Evolutionary conservation across 2,113 vertebrate species (phyloP), one percentile per base, ranked within the genome.

Genomic region (Lipophrys pholis): DNA sequence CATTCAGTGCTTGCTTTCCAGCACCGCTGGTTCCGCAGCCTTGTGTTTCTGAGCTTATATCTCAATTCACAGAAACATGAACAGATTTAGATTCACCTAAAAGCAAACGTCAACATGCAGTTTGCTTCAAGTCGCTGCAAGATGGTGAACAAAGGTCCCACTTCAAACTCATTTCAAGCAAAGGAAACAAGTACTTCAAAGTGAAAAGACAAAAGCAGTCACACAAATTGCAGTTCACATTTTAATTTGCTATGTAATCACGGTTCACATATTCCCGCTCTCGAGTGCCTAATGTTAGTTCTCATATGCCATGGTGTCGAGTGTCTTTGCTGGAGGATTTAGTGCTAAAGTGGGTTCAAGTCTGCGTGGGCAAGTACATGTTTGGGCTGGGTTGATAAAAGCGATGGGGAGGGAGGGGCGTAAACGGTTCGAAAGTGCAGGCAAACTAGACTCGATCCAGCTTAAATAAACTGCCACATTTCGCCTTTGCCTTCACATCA

Each of bases 291-390:
- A 66, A 81, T 82, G 64, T 62, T 56, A 41, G 55, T 80, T 81
- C 75, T 84, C 59, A 77, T 77, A 59, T 65, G 35, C 21, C 14
- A 16, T 79, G 68, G 73, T 77, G 71, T 76, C 68, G 67, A 83
- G 74, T 70, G 85, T 91, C 80, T 90, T 90, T 89, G 83, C 87
- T 84, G 80, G 72, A 80, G 89, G 84, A 87, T 90, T 91, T 90
- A 75, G 81, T 86, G 80, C 72, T 84, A 66, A 90, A 87, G 82
- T 87, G 76, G 83, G 55, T 85, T 82, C 67, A 73, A 71, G 70
- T 80, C 80, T 88, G 87, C 70, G 87, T 86, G 77, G 73, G 75
- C 76, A 70, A 83, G 76, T 73, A 30, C 21, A 64, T 11, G 41
- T 70, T 53, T 73, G 8, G 77, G 62, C 46, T 1, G 51, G 77